Evolutionary conservation across 2,888 invertebrate genomes (phyloP).

Genomic region (Lacanobia oleracea): DNA sequence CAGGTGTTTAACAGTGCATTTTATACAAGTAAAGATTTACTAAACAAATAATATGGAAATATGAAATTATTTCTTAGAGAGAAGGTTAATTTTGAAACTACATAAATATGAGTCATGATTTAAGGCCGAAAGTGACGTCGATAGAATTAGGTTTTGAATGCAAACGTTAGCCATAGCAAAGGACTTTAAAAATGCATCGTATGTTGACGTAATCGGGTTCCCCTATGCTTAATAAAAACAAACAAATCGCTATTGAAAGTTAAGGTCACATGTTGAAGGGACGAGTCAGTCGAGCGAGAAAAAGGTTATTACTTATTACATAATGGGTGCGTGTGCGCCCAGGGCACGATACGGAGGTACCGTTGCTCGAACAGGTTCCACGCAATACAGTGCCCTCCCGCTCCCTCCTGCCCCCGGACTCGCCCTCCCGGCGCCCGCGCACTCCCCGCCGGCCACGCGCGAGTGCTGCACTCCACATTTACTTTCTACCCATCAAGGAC

Average conservation of each 20-base stretch:
- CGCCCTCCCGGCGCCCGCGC: slow-evolving; percentile 52
- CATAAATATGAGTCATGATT: slow-evolving; percentile 2
- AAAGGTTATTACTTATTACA: slow-evolving; percentile 89
- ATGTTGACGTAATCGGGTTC: slow-evolving; percentile 6
- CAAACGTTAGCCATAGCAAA: neutral
- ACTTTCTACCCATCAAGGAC: slow-evolving; percentile 90
- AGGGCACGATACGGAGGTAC: slow-evolving; percentile 83
- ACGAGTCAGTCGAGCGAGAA: slow-evolving; percentile 81
- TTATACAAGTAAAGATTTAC: slow-evolving; percentile 21
- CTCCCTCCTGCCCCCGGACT: slow-evolving; percentile 38
- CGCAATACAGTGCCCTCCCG: slow-evolving; percentile 71
- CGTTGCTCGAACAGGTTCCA: slow-evolving; percentile 89
- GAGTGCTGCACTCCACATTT: slow-evolving; percentile 83
- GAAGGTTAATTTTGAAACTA: neutral
- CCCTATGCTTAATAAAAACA: slow-evolving; percentile 54
- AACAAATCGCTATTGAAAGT: slow-evolving; percentile 60
- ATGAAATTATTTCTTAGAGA: neutral
- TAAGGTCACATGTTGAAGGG: slow-evolving; percentile 66
- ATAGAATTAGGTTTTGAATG: neutral
- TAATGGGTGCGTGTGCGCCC: slow-evolving; percentile 87
- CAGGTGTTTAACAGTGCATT: slow-evolving; percentile 17
- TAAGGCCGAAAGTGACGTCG: neutral
- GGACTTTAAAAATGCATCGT: neutral
- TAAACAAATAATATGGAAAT: neutral
- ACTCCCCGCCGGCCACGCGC: slow-evolving; percentile 69